Evolutionary conservation across 2,113 vertebrate genomes (phyloP).

Genomic region (Etia nguti): DNA sequence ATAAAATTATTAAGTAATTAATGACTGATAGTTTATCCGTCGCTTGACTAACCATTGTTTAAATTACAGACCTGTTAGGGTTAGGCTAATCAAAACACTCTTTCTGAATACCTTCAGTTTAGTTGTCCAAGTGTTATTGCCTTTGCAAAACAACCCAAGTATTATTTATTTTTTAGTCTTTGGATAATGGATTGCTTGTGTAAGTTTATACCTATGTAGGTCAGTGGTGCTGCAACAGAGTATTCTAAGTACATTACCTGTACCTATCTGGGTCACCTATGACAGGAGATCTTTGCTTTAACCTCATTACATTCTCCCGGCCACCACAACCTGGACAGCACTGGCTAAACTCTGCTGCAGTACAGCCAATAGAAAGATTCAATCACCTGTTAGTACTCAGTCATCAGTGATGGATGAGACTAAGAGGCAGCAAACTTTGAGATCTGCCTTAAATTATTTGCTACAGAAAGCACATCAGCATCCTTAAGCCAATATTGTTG

Average conservation of each 20-base stretch:
- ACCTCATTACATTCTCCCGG: not conserved
- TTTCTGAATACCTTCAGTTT: not conserved
- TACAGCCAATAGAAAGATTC: not conserved
- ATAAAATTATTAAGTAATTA: not conserved
- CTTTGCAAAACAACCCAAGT: not conserved
- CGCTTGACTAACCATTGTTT: not conserved
- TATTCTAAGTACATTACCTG: constrained; percentile 19
- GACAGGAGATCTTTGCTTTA: not conserved
- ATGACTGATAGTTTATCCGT: not conserved
- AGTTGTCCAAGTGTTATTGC: not conserved
- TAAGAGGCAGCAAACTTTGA: not conserved
- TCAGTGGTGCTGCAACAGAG: not conserved
- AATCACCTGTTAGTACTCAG: not conserved
- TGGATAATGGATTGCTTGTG: constrained; percentile 1
- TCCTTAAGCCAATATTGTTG: constrained; percentile 20
- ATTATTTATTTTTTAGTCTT: not conserved
- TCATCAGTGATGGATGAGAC: not conserved
- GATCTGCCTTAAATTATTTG: constrained; percentile 4
- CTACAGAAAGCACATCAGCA: constrained; percentile 21
- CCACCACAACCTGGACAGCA: not conserved
- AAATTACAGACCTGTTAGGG: not conserved
- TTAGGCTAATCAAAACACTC: not conserved
- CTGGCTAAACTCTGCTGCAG: not conserved
- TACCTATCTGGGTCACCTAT: constrained; percentile 40
- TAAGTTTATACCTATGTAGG: constrained; percentile 12